Base-by-base conservation (phyloP, 1,140 invertebrate genomes). In the Trigoniulus corallinus region DNA sequence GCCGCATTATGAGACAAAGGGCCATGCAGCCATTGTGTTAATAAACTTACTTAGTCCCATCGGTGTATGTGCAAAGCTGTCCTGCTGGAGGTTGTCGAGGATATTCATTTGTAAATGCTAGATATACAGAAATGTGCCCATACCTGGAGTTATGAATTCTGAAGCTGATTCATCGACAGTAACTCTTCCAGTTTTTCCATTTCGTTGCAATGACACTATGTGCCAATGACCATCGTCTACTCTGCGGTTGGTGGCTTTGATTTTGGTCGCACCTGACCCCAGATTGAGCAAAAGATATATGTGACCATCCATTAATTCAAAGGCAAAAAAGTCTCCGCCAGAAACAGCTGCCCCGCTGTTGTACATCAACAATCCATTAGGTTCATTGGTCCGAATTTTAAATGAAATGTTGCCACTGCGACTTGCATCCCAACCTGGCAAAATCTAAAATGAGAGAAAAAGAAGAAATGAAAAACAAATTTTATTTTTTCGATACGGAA, bases 151-250 rank as follows among this genome's bases (percentile, higher is more conserved):
- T 51, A 78, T 81, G 63, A 95, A 96, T 59, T 93, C 86, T n/a
- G 82, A 82, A 53, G 81, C 81, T 20, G 82, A 76, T 1, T 81
- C 82, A 65, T 96, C 92, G 0, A 97, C 86, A 13, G 80, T 84
- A n/a, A 96, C 81, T 53, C 80, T 75, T 3, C 91, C 88, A 39
- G 84, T 81, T 56, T 81, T 73, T 15, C 82, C 84, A 52, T 78
- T 81, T 51, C 87, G 70, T 51, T 82, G 72, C 52, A 96, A 65
- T 7, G 79, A 74, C 1, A 96, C 80, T 58, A 88, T 81, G 62
- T 98, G 94, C 85, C 89, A 93, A 25, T 78, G 74, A 0, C 86
- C 85, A 59, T 97, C 91, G 63, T 92, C 86, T 0, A 98, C 78
- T 37, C 82, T 71, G 43, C 80, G 67, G 40, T 81, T 72, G 12